Evolutionary conservation across 2,888 invertebrate species (phyloP), one percentile per base, ranked within the genome.

Genomic region (Hemithea aestivaria): DNA sequence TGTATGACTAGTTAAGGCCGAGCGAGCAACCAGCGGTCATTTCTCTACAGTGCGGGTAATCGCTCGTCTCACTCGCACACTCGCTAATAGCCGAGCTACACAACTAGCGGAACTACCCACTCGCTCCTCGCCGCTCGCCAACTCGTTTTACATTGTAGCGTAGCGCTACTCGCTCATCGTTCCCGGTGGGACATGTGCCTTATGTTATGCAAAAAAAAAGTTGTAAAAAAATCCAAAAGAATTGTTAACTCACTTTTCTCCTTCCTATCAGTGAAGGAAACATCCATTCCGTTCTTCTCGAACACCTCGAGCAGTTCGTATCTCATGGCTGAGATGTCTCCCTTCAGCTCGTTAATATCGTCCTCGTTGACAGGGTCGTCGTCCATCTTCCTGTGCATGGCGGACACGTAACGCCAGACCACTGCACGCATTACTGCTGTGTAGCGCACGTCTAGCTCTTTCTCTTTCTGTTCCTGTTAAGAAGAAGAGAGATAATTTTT

Each of bases 241-340:
- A n/a, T n/a, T n/a, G n/a, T n/a, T n/a, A n/a, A 72, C 87, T 81
- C 66, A 94, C 94, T 89, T 74, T 92, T 93, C 59, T 94, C 94
- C 61, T 91, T 93, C 29, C 89, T 90, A 45, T 93, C 91, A 9
- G 91, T 92, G 25, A 90, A 90, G 0, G 93, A 92, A 0, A 94
- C 91, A 67, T 96, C 93, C 93, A 96, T 92, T 25, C 97, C 97
- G 62, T 96, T 97, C 68, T 90, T 93, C 49, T 92, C 91, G 29
- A 98, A 91, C 20, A 98, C 94, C 57, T 97, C 97, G 1, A 98
- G 85, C 51, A 98, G 89, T 70, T 98, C 97, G 66, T 94, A 98
- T 51, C 96, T 90, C 88, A 98, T 92, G 0, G 97, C 91, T 0
- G 96, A 96, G 25, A 98, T 94, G 60, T 98, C 98, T 58, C 94